Evolutionary conservation across 2,888 invertebrate genomes (phyloP), one percentile per base, ranked within the genome.

Genomic region (Ennomos fuscantarius): DNA sequence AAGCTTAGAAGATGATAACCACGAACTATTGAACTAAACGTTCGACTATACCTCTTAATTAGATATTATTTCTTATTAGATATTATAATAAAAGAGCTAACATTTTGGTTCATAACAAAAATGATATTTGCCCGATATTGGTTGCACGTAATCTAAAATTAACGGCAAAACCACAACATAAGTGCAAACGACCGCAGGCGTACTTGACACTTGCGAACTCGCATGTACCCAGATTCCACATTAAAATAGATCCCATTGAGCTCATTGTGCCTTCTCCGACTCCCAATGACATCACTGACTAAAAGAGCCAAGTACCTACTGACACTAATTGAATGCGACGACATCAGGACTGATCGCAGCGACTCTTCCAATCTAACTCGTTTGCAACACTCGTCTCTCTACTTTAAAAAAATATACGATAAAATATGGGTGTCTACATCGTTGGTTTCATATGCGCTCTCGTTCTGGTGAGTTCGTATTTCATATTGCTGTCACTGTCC

Each of bases 271-370:
- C 74, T 69, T 71, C 74, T 77, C 71, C 76, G 79, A 84, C 71
- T 73, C 70, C 70, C 67, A 75, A 79, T 89, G 90, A 89, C 89
- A 89, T 90, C 90, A 91, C 79, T 69, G 63, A 66, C 79, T 79
- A 81, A 83, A 84, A 78, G 78, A 80, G 73, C 69, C 74, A 71
- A 82, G 78, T 73, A 76, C 69, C 74, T 72, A 80, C 76, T 81
- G 81, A 65, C 80, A 81, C 80, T 89, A 91, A 91, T 91, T 91
- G 89, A 86, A 76, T 74, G 77, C 75, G 72, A 66, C 72, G 72
- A 66, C 72, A 70, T 63, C 55, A 61, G 70, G 79, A 70, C 72
- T 76, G 78, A 72, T 74, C 78, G 80, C 72, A 44, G 70, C 71
- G 76, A 73, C 79, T 82, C 78, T 81, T 70, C 68, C 81, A 78